Evolutionary conservation across 2,888 invertebrate species (phyloP).

Genomic region (Netelia melanura): DNA sequence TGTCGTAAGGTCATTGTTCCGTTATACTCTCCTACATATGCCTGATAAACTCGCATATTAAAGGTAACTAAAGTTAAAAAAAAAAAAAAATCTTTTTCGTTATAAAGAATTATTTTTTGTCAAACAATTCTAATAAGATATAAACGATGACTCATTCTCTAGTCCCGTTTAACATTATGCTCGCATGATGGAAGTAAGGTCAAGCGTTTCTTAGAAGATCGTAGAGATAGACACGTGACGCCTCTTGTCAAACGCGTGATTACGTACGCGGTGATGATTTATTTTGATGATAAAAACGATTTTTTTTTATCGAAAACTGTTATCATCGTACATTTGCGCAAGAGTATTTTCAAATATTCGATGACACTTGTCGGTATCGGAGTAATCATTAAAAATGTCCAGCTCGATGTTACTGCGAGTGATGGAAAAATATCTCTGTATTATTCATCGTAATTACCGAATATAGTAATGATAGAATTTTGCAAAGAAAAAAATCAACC

Average conservation of each 20-base stretch:
- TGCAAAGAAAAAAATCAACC: constrained; percentile 24
- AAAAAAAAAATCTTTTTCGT: background rate
- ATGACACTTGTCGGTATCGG: background rate
- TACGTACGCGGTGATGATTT: constrained; percentile 32
- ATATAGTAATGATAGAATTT: background rate
- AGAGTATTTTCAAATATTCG: background rate
- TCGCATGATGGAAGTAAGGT: background rate
- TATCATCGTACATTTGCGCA: background rate
- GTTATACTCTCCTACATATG: constrained; percentile 33
- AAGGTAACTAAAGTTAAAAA: background rate
- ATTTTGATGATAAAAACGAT: background rate
- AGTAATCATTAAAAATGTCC: background rate
- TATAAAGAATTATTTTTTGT: background rate
- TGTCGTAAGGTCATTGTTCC: constrained; percentile 60
- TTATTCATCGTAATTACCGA: background rate
- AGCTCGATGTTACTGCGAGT: background rate
- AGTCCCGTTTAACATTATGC: background rate
- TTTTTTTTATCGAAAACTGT: background rate
- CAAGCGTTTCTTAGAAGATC: constrained; percentile 2
- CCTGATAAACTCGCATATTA: constrained; percentile 7
- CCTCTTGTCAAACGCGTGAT: constrained; percentile 30
- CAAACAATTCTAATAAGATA: background rate
- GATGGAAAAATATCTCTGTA: background rate
- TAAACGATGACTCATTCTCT: background rate
- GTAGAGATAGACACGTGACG: constrained; percentile 29